A percentile compares a stretch with the other conserved stretches of the same genome.
Evolutionary conservation across 2,888 invertebrate species (phyloP).

Genomic region (Drepana falcataria): DNA sequence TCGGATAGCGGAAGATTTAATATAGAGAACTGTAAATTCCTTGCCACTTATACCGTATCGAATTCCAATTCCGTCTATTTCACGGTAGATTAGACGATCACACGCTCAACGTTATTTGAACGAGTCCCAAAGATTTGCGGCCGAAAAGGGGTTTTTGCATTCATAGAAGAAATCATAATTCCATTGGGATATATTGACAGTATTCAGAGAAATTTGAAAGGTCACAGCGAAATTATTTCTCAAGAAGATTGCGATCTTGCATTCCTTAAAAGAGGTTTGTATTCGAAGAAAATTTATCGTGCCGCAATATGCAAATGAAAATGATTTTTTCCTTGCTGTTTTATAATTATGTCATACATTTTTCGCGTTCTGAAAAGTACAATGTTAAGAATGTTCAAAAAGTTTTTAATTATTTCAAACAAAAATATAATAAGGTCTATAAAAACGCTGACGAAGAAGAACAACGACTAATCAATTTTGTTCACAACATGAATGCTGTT

Average conservation of each 20-base stretch:
- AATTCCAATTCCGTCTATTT: constrained; percentile 36
- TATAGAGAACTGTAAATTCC: constrained; percentile 42
- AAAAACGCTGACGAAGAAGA: constrained; percentile 22
- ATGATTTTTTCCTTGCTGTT: constrained; percentile 1
- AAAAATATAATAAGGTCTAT: constrained; percentile 39
- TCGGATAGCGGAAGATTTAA: constrained; percentile 56
- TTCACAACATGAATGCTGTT: constrained; percentile 35
- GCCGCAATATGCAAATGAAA: background rate
- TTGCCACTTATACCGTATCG: constrained; percentile 37
- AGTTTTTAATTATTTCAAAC: constrained; percentile 36
- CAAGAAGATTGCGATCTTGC: background rate
- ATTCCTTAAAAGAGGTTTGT: background rate
- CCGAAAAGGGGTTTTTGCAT: background rate
- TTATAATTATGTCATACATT: background rate
- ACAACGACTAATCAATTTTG: constrained; percentile 34
- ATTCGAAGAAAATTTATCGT: background rate
- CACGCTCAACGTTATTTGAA: constrained; percentile 11
- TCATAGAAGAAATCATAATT: background rate
- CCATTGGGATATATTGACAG: background rate
- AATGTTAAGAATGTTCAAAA: constrained; percentile 16
- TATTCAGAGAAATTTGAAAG: background rate
- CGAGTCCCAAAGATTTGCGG: constrained; percentile 3
- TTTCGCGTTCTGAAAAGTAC: constrained; percentile 10
- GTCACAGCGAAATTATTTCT: background rate
- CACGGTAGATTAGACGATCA: constrained; percentile 45